phyloP scores from a whole-genome alignment of 2,113 vertebrate genomes.

The Alaudala cheleensis region DNA sequence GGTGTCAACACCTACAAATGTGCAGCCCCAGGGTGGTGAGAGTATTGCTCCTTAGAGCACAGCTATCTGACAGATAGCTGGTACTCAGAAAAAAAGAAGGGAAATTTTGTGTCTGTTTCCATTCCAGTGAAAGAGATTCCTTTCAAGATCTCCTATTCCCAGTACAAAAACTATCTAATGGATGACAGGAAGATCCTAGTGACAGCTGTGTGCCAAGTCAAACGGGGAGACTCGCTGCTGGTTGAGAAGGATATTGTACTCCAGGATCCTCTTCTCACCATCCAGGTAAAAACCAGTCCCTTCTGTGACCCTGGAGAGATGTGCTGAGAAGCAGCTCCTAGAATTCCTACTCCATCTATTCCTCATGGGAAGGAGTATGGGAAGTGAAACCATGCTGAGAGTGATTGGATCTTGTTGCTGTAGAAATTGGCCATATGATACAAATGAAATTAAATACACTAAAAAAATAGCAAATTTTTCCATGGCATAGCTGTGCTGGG shows the following conservation, averaged over 20 bases:
- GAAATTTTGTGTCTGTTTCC: not conserved
- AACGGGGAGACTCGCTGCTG: not conserved
- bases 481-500: not conserved
- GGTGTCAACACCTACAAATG: not conserved
- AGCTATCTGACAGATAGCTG: not conserved
- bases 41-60: not conserved
- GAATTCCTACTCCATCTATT: not conserved
- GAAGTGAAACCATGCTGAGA: not conserved
- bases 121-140: conserved; percentile 61
- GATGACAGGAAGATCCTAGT: conserved; percentile 71
- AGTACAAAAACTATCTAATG: conserved; percentile 61
- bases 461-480: not conserved
- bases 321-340: not conserved
- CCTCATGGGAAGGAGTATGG: not conserved
- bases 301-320: not conserved
- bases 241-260: conserved; percentile 53
- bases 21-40: not conserved
- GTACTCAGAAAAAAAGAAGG: not conserved
- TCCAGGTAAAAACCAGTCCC: conserved; percentile 34
- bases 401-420: not conserved
- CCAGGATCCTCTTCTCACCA: conserved; percentile 33
- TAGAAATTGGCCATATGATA: not conserved
- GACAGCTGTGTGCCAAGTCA: conserved; percentile 52
- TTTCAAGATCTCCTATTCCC: conserved; percentile 61
- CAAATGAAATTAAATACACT: not conserved